Conservation (phyloP, 2,113 vertebrate genomes). For the Ctenodactylus gundi region DNA sequence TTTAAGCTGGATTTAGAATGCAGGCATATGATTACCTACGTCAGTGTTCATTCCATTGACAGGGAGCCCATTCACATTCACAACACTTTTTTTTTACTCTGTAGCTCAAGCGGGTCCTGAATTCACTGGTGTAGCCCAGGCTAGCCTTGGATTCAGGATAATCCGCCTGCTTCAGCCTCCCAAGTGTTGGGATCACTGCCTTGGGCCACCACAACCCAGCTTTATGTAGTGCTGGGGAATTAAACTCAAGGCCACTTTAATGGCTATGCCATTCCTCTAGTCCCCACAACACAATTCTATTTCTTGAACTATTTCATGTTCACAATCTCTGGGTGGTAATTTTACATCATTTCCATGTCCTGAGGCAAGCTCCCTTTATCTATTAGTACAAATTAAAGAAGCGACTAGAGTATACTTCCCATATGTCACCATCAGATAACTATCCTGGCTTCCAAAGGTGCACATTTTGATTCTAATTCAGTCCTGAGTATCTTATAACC, state of each 20-base stretch:
- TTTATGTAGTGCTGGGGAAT: no score
- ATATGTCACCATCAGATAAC: neutral
- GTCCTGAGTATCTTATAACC: neutral
- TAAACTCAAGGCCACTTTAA: no score
- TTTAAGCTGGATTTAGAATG: neutral
- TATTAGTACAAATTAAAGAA: neutral
- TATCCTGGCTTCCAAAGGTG: neutral
- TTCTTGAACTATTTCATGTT: neutral
- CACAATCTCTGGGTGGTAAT: neutral
- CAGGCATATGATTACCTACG: neutral
- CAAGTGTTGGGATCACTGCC: no score
- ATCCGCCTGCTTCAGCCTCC: no score
- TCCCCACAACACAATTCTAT: no score
- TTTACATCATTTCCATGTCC: neutral
- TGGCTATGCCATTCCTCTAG: no score
- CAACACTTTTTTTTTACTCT: no score
- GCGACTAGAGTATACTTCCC: neutral
- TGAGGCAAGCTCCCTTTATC: neutral
- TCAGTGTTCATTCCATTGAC: neutral
- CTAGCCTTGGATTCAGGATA: no score
- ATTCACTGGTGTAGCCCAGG: no score
- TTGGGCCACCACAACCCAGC: no score
- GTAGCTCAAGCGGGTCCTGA: no score
- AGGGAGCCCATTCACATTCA: no score
- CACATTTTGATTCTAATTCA: constrained; percentile 21